phyloP scores from a whole-genome alignment of 2,888 invertebrate species.

The Griposia aprilina region DNA sequence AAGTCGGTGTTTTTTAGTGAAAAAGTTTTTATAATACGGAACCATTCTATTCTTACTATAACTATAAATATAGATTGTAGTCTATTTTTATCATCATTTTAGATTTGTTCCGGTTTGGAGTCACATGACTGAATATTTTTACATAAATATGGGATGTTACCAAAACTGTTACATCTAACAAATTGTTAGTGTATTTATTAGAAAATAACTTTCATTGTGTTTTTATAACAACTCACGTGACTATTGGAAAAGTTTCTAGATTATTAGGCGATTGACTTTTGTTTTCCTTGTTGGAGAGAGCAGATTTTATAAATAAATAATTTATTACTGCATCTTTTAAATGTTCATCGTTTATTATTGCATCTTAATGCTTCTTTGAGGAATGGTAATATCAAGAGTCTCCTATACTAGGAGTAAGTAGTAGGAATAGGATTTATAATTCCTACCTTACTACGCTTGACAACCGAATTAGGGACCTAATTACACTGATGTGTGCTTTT shows the following conservation, averaged over 20 bases:
- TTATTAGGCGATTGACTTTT: background rate
- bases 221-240: background rate
- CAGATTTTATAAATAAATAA: background rate
- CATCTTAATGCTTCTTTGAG: background rate
- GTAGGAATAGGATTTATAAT: background rate
- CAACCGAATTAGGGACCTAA: background rate
- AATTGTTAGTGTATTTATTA: conserved; percentile 46
- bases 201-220: conserved; percentile 58
- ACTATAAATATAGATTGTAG: conserved; percentile 3
- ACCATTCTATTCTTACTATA: conserved; percentile 7
- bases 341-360: background rate
- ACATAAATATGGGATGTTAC: conserved; percentile 61
- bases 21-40: conserved; percentile 15
- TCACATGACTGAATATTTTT: conserved; percentile 57
- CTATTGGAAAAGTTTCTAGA: conserved; percentile 25
- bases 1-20: too few species aligned
- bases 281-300: background rate
- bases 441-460: background rate
- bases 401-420: background rate
- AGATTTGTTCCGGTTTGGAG: conserved; percentile 53
- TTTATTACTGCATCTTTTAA: background rate
- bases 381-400: background rate
- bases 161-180: conserved; percentile 33
- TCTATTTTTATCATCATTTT: conserved; percentile 35
- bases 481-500: background rate